Base-by-base conservation (phyloP, 2,888 invertebrate genomes). In the Lobophora halterata region DNA sequence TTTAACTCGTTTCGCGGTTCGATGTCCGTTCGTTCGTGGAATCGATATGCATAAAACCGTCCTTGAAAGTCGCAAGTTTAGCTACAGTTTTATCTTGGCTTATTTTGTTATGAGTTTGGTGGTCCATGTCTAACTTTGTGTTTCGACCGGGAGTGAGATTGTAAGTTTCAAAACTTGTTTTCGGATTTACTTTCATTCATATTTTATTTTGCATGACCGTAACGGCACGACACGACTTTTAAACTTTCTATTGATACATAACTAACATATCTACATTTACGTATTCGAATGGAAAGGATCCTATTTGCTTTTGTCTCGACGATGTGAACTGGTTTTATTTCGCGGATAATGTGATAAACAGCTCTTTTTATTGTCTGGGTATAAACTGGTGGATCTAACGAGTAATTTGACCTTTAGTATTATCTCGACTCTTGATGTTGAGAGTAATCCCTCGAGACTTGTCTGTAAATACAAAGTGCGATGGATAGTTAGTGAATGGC, bases 1-100 rank as follows among this genome's bases (percentile, higher is more conserved):
- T 87, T 85, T 86, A 87, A 87, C 86, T 77, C 79, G 83, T 79
- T 82, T 65, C 71, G 75, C 80, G 75, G 86, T 87, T 86, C 85
- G 86, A 85, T 82, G 86, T 74, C 85, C 86, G 82, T 75, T 72
- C 67, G 61, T 79, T 79, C 73, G 67, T 72, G 78, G 81, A 81
- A 83, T 79, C 80, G 70, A 83, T 86, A 82, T 85, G 82, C 78
- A 82, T 81, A 81, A 78, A 74, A 68, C 52, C 71, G 79, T 76
- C 79, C 81, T 82, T 79, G 77, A 71, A 71, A 65, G 59, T 72
- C 55, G 65, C 46, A 70, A 71, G 55, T 71, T 74, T 69, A 65
- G 67, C 69, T 56, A 71, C 61, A 71, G 61, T 74, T 69, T 45
- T 65, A 58, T 37, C 63, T 56, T 63, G 66, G 68, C 63, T 68